Base-by-base conservation (phyloP, 2,797 vertebrate species). In the Hirundo rustica region DNA sequence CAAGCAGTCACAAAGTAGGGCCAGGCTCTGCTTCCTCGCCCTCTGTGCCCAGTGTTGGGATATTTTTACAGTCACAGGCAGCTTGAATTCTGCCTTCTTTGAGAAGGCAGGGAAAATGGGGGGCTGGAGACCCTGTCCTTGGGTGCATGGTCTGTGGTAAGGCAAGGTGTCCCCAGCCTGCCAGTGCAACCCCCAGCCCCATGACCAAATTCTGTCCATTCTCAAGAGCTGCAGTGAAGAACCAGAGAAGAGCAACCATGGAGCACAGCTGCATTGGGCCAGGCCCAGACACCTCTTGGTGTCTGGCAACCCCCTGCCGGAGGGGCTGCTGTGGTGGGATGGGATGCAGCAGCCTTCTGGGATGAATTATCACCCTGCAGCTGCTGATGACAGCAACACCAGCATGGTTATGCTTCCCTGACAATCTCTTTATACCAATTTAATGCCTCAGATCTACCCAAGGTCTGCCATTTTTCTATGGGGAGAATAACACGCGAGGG, bases 391-490 rank as follows among this genome's bases (percentile, higher is more conserved):
- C 3, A 11, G 80, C 50, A 87, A 48, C 64, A 42, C 13, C 3
- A 2, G 73, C 68, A 60, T 26, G 0, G 30, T 79, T 80, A 82
- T 0, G 3, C 85, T 80, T 87, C 72, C 72, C 77, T 76, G 92
- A 79, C 86, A 93, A 85, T 77, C 85, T 48, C 90, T 89, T 93
- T 91, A 76, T 73, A n/a, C 53, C 44, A 22, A 70, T 93, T 94
- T 94, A 84, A 91, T 95, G 86, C 86, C 74, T 95, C 27, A 86
- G 84, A 82, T 90, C 80, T 94, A 85, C 71, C 67, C 82, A 77
- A 40, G 85, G 45, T 65, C 50, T 94, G 88, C 47, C 70, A 84
- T 89, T 94, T 93, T 79, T 76, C 90, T 92, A 14, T 44, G 71
- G 54, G 90, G 34, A 90, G 71, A 89, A 85, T 36, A 79, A 88